A percentile compares a stretch with the other conserved stretches of the same genome.
These are phyloP conservation scores for Acromyrmex charruanus DNA, from an alignment of 1,140 invertebrate genomes.

Conservation along the genomic window DNA sequence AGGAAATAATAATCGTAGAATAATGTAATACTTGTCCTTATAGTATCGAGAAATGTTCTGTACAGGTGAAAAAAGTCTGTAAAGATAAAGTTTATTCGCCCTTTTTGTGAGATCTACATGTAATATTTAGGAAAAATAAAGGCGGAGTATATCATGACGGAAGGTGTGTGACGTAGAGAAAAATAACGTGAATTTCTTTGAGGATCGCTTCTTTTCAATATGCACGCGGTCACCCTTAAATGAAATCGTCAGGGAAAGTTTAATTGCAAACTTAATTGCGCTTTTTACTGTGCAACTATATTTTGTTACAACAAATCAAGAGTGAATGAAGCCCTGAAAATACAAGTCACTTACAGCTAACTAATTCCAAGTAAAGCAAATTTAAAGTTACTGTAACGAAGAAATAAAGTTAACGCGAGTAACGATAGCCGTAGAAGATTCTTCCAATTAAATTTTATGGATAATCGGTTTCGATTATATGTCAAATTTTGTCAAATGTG, in stretches of 20 bases:
- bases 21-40: conserved; percentile 63
- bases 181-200: conserved; percentile 1
- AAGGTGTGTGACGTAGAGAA: neutral
- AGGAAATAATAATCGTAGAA: conserved; percentile 35
- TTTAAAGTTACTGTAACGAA: neutral
- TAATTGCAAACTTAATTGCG: neutral
- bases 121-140: conserved; percentile 30
- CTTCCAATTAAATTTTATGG: neutral
- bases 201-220: conserved; percentile 27
- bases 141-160: too few species aligned
- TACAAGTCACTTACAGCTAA: neutral
- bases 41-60: conserved; percentile 67
- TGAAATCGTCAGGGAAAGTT: conserved; percentile 34
- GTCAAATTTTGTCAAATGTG: neutral
- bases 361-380: neutral
- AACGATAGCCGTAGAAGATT: neutral
- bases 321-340: neutral
- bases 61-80: conserved; percentile 70
- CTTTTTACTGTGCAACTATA: conserved; percentile 4
- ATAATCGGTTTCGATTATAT: too few species aligned
- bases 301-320: neutral
- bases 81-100: conserved; percentile 63
- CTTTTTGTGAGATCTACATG: conserved; percentile 53
- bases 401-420: neutral
- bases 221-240: conserved; percentile 45